Evolutionary conservation across 2,113 vertebrate genomes (phyloP).

Genomic region (Eolophus roseicapilla): DNA sequence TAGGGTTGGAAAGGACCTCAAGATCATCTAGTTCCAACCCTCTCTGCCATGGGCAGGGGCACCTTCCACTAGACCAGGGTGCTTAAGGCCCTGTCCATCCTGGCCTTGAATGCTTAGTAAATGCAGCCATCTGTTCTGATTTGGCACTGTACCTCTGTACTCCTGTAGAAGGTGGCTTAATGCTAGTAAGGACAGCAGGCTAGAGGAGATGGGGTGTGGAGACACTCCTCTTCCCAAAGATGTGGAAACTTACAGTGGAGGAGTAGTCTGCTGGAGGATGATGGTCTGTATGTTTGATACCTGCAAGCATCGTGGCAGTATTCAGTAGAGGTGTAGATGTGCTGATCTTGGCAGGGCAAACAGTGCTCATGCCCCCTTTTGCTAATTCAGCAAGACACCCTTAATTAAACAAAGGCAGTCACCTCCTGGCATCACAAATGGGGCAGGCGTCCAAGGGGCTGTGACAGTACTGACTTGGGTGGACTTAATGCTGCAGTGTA

Average conservation of each 20-base stretch:
- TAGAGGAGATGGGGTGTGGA: background rate
- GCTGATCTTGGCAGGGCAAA: background rate
- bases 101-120: background rate
- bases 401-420: background rate
- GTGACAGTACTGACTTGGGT: background rate
- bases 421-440: background rate
- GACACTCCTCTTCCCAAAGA: background rate
- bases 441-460: background rate
- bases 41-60: background rate
- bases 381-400: background rate
- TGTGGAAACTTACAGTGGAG: rapidly evolving
- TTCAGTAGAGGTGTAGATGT: background rate
- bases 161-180: background rate
- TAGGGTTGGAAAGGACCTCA: background rate
- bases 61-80: background rate
- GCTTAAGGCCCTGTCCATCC: background rate
- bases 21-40: background rate
- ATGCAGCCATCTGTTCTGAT: rapidly evolving
- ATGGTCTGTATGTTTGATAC: background rate
- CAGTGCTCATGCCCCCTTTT: background rate
- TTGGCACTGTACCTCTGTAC: background rate
- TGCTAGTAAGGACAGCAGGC: background rate
- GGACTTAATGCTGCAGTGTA: background rate
- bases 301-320: background rate
- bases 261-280: background rate